Evolutionary conservation across 2,113 vertebrate species (phyloP), one percentile per base, ranked within the genome.

Genomic region (Smithornis capensis): DNA sequence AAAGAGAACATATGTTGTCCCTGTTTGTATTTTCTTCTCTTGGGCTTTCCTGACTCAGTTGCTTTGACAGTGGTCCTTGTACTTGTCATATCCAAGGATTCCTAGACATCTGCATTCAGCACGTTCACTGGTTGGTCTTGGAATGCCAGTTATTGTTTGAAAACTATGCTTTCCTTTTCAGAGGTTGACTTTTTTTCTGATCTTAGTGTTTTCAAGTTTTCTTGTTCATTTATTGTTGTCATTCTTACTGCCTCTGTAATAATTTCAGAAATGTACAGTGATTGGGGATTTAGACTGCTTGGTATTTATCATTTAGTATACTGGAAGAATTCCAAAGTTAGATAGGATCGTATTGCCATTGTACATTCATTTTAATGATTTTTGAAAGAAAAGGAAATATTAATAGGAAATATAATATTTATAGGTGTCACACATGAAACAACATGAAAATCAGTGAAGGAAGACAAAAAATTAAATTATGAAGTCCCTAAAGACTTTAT

Each of bases 171-270:
- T 60, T 65, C 15, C 56, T 86, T 89, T 14, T 23, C 52, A 68
- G 44, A 37, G 19, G 3, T 31, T 96, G 63, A 79, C 29, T 59
- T 84, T 82, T 55, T 87, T 57, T 13, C 75, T 76, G 65, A 87
- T 53, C 44, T 84, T 24, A 28, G 24, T 78, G 28, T 90, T 91
- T 94, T 80, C 59, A 60, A 5, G 22, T 68, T 77, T 62, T 53
- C 37, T 90, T 89, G 44, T 69, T 94, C 53, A 82, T 96, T 91
- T 85, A 60, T 95, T 77, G 83, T 29, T 83, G 84, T 76, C 91
- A 38, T 85, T 31, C 59, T 79, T 85, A 42, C 4, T 23, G 69
- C 33, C 40, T 28, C 25, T 57, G 57, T 85, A 76, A 73, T 82
- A 68, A 85, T 94, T 79, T 74, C 60, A 82, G n/a, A 60, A 38